These are phyloP conservation scores for Drosophila falleni DNA, from an alignment of 2,888 invertebrate genomes.

Conservation along the genomic window DNA sequence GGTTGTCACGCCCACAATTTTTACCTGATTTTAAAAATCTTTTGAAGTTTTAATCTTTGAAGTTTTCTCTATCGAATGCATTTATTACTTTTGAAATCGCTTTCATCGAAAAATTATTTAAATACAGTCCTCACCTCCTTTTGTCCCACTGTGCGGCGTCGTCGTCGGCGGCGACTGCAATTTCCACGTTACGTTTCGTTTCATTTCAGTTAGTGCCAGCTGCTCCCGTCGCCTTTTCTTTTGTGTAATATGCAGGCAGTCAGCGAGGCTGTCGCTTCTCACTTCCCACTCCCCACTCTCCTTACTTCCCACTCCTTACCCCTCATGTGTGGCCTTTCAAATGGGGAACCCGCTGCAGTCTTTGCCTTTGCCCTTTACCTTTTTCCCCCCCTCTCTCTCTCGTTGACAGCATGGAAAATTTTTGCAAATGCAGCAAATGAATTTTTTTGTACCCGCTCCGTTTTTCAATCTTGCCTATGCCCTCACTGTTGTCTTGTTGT, in stretches of 20 bases:
- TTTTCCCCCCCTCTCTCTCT: constrained; percentile 2
- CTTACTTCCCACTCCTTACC: neutral
- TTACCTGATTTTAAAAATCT: too few relatives aligned
- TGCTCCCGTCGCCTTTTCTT: constrained; percentile 68
- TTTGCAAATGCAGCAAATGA: constrained; percentile 82
- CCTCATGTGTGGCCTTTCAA: constrained; percentile 57
- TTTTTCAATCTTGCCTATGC: constrained; percentile 53
- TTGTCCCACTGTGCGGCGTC: too few relatives aligned
- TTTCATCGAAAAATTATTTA: too few relatives aligned
- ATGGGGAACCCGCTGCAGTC: constrained; percentile 37
- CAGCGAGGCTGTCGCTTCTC: neutral
- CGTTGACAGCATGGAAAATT: constrained; percentile 65
- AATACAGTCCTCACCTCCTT: too few relatives aligned
- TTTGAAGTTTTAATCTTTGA: too few relatives aligned
- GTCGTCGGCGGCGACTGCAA: constrained; percentile 59
- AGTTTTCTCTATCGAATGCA: too few relatives aligned
- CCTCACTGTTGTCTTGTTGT: constrained; percentile 11
- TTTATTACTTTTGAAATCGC: too few relatives aligned
- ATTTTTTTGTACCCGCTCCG: constrained; percentile 66
- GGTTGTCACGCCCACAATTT: too few relatives aligned
- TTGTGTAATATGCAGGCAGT: constrained; percentile 62
- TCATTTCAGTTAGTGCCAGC: constrained; percentile 79
- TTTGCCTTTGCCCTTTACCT: constrained; percentile 5
- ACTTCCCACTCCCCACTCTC: neutral
- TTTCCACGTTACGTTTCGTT: constrained; percentile 81